Percentiles rank a stretch among this genome's conserved stretches.
Evolutionary conservation across 2,888 invertebrate species (phyloP).

Genomic region (Drosophila kuntzei): DNA sequence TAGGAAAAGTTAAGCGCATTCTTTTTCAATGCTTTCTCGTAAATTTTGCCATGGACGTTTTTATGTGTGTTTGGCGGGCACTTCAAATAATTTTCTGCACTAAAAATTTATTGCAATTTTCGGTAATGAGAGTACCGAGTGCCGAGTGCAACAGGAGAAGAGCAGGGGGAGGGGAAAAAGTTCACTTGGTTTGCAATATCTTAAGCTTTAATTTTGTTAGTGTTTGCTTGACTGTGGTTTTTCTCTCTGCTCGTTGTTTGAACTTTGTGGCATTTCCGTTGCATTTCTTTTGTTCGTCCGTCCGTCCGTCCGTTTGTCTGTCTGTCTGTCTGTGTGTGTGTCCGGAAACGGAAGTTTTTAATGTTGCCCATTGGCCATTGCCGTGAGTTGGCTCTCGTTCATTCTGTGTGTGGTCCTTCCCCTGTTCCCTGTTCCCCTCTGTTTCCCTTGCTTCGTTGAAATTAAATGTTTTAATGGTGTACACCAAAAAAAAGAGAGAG

Average conservation of each 20-base stretch:
- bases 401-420: slow-evolving; percentile 12
- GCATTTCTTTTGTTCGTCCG: slow-evolving; percentile 68
- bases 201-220: slow-evolving; percentile 70
- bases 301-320: slow-evolving; percentile 24
- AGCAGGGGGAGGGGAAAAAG: background rate
- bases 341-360: slow-evolving; percentile 80
- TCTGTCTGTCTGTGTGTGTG: slow-evolving; percentile 39
- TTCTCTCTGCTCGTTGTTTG: slow-evolving; percentile 64
- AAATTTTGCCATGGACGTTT: slow-evolving; percentile 76
- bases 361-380: slow-evolving; percentile 73
- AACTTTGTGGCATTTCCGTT: slow-evolving; percentile 80
- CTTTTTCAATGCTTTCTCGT: slow-evolving; percentile 65
- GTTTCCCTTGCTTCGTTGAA: slow-evolving; percentile 58
- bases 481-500: slow-evolving; percentile 17
- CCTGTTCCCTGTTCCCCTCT: slow-evolving; percentile 54
- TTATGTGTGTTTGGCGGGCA: slow-evolving; percentile 78
- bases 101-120: slow-evolving; percentile 80
- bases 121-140: slow-evolving; percentile 75
- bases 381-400: slow-evolving; percentile 44
- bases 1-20: slow-evolving; percentile 61
- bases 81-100: slow-evolving; percentile 78
- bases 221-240: slow-evolving; percentile 69
- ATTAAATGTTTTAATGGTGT: slow-evolving; percentile 63
- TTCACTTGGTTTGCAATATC: slow-evolving; percentile 20
- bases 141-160: slow-evolving; percentile 36